phyloP scores from a whole-genome alignment of 2,797 vertebrate genomes.

The Glossophaga mutica region DNA sequence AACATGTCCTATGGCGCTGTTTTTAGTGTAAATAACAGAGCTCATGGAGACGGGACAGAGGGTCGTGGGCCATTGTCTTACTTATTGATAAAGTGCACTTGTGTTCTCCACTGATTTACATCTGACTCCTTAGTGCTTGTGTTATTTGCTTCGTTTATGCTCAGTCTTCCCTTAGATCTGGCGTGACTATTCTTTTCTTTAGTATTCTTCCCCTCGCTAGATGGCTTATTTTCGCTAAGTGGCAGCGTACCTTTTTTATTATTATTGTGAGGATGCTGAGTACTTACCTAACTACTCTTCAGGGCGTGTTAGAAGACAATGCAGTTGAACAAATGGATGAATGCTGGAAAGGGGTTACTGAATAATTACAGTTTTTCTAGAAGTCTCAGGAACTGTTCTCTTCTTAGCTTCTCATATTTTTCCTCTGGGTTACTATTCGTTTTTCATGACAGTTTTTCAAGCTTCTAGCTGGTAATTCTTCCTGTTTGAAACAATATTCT shows the following conservation, averaged over 20 bases:
- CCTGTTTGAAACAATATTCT: constrained; percentile 2
- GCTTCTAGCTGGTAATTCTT: not conserved
- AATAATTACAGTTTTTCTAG: constrained; percentile 13
- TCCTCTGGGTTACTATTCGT: not conserved
- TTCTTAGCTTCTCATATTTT: constrained; percentile 24
- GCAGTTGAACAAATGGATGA: not conserved
- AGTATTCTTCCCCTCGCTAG: not conserved
- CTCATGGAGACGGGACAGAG: not conserved
- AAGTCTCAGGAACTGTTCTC: not conserved
- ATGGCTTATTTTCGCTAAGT: constrained; percentile 33
- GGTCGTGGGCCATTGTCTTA: not conserved
- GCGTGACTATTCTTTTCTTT: not conserved
- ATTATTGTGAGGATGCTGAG: constrained; percentile 34
- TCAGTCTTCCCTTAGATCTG: constrained; percentile 14
- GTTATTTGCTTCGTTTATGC: constrained; percentile 33
- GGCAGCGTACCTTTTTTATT: constrained; percentile 6
- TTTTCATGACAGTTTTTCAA: not conserved
- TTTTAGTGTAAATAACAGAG: not conserved
- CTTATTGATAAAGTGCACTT: constrained; percentile 34
- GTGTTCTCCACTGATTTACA: constrained; percentile 23
- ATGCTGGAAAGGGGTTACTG: not conserved
- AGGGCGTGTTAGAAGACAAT: constrained; percentile 31
- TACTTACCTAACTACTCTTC: constrained; percentile 50
- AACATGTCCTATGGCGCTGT: not conserved
- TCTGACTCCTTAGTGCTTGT: constrained; percentile 32